phyloP scores from a whole-genome alignment of 2,113 vertebrate species.

The Maccullochella peelii region DNA sequence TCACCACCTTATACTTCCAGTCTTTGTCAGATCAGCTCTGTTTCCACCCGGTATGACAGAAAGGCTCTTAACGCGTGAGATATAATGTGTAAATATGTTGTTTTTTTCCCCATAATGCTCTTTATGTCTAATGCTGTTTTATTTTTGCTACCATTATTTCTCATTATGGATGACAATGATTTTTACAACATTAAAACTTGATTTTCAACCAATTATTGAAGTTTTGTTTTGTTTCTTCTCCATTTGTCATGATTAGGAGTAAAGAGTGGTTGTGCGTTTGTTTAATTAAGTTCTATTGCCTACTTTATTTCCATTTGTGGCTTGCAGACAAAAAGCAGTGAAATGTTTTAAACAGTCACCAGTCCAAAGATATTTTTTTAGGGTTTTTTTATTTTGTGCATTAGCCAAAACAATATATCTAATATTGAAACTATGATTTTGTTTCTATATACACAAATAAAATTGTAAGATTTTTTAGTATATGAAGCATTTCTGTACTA shows the following conservation, averaged over 20 bases:
- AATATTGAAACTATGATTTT: not conserved
- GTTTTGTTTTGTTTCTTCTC: not conserved
- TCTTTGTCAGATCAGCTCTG: not conserved
- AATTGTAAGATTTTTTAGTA: not conserved
- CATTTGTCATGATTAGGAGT: not conserved
- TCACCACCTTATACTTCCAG: not conserved
- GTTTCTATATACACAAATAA: not conserved
- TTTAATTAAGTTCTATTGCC: not conserved
- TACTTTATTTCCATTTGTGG: not conserved
- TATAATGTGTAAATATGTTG: conserved; percentile 70
- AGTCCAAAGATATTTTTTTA: no score
- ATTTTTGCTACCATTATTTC: conserved; percentile 68
- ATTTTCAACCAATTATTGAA: conserved; percentile 51
- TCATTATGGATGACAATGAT: conserved; percentile 51
- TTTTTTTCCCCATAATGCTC: conserved; percentile 45
- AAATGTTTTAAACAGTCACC: not conserved
- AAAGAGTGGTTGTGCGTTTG: not conserved
- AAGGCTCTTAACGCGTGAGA: conserved; percentile 19
- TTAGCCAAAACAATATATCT: not conserved
- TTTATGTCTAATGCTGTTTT: conserved; percentile 58
- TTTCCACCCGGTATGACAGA: conserved; percentile 1
- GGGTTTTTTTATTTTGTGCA: no score
- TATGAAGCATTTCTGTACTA: not conserved
- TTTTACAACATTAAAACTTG: conserved; percentile 76
- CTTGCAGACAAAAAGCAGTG: not conserved